These are phyloP conservation scores for Sycobia sp. DNA, from an alignment of 1,140 invertebrate genomes.

Conservation along the genomic window DNA sequence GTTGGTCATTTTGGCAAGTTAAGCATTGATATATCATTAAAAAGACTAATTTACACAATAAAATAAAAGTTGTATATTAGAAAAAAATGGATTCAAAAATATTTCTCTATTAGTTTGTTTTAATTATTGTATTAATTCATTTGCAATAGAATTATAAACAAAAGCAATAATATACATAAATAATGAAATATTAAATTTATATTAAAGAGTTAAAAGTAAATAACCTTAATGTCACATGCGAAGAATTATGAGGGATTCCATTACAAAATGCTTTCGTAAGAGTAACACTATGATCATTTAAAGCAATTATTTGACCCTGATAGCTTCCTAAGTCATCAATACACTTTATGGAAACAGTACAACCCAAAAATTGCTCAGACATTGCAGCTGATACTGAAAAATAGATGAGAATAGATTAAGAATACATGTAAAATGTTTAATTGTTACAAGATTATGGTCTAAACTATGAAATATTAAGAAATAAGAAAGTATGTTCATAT, in stretches of 20 bases:
- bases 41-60: no score
- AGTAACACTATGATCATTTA: slow-evolving; percentile 74
- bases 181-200: neutral
- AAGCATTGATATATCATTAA: no score
- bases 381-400: slow-evolving; percentile 43
- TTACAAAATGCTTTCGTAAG: slow-evolving; percentile 80
- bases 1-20: no score
- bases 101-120: no score
- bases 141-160: neutral
- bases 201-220: slow-evolving; percentile 46
- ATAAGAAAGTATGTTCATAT: neutral
- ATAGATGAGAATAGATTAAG: neutral
- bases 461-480: neutral
- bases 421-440: neutral
- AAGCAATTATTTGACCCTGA: slow-evolving; percentile 79
- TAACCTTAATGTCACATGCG: slow-evolving; percentile 66
- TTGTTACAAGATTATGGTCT: neutral
- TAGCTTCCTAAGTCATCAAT: slow-evolving; percentile 71
- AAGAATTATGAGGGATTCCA: slow-evolving; percentile 71
- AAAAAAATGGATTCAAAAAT: no score
- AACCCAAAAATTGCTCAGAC: slow-evolving; percentile 74
- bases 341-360: slow-evolving; percentile 79
- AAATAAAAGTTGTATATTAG: no score
- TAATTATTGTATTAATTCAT: neutral
- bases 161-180: neutral